A percentile compares a stretch with the other conserved stretches of the same genome.
These are phyloP conservation scores for Caerostris extrusa DNA, from an alignment of 1,140 invertebrate genomes.

Conservation along the genomic window DNA sequence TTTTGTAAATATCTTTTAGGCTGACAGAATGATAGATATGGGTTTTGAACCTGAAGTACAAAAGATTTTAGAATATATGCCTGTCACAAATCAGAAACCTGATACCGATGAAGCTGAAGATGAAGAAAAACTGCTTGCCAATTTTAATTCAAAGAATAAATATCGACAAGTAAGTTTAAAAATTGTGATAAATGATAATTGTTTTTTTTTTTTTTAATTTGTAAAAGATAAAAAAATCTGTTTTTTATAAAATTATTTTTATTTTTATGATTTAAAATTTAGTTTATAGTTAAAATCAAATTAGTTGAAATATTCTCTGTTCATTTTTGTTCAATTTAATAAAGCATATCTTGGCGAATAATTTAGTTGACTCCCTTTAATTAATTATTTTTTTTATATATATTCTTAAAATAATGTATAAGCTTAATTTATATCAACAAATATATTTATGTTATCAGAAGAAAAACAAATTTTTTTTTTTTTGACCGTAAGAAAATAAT, in stretches of 20 bases:
- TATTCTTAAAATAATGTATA: no score
- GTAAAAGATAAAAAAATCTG: background rate
- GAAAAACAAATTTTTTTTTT: no score
- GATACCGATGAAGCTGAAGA: constrained; percentile 99
- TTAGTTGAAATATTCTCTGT: no score
- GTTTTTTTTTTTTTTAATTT: background rate
- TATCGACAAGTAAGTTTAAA: constrained; percentile 89
- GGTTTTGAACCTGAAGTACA: constrained; percentile 98
- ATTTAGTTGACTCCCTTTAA: no score
- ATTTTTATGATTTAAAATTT: no score
- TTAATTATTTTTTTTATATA: no score
- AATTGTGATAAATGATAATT: background rate
- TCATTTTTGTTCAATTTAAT: no score
- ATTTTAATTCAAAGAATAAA: constrained; percentile 98
- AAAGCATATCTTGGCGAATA: no score
- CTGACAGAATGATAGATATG: constrained; percentile 99
- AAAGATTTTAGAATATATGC: constrained; percentile 99
- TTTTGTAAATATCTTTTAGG: constrained; percentile 81
- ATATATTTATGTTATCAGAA: no score
- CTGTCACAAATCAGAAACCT: constrained; percentile 98
- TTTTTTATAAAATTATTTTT: background rate
- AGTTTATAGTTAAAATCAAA: no score
- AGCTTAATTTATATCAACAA: no score
- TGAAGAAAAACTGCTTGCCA: constrained; percentile 93
- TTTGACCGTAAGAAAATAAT: no score